Percentiles rank a stretch among this genome's conserved stretches.
Evolutionary conservation across 2,113 vertebrate species (phyloP).

Genomic region (Sakesphorus luctuosus): DNA sequence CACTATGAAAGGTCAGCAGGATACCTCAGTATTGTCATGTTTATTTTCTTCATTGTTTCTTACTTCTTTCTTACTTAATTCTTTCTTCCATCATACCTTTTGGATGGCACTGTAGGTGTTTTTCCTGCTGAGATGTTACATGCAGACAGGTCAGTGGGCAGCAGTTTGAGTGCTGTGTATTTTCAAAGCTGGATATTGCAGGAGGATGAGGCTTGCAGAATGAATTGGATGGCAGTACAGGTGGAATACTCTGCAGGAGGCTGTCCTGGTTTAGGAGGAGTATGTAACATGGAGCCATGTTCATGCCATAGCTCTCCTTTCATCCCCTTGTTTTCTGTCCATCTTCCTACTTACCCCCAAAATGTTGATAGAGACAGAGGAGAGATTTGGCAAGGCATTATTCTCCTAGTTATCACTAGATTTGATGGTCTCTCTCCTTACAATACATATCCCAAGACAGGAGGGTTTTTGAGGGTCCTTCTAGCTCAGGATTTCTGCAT

Average conservation of each 20-base stretch:
- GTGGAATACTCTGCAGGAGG: background rate
- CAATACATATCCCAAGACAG: background rate
- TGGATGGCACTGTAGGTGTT: background rate
- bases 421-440: background rate
- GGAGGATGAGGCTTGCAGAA: background rate
- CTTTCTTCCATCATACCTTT: background rate
- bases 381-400: background rate
- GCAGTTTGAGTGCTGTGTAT: background rate
- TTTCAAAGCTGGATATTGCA: background rate
- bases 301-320: background rate
- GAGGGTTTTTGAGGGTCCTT: background rate
- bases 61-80: background rate
- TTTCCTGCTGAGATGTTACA: fast-evolving
- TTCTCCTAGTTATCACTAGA: background rate
- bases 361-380: background rate
- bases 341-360: background rate
- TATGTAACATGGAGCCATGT: background rate
- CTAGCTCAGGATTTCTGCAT: background rate
- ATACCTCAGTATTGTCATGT: background rate
- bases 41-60: background rate
- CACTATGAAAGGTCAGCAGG: background rate
- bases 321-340: background rate
- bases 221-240: background rate
- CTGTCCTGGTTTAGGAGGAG: background rate
- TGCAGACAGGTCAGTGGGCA: background rate